Base-by-base conservation (phyloP, 2,797 vertebrate genomes). In the Lophura swinhoii region DNA sequence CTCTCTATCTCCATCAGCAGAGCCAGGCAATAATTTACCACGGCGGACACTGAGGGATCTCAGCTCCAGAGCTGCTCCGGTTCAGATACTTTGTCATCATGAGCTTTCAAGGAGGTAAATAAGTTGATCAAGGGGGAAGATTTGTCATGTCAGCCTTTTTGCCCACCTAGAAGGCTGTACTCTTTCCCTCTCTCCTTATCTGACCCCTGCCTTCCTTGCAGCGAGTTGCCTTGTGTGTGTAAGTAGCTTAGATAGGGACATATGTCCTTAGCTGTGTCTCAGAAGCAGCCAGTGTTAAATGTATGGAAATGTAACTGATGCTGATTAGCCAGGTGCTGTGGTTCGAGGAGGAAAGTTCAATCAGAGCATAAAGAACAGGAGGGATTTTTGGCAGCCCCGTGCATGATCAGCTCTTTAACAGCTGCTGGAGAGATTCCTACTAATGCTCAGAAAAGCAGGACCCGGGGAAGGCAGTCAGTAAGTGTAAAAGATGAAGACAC, bases 81-180 rank as follows among this genome's bases (percentile, higher is more conserved):
- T 96, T 95, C 94, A 87, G 91, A 81, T 76, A 83, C 91, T 97
- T 96, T 96, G 94, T 97, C 96, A 97, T 95, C 83, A 60, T 91
- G 95, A 94, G 94, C 91, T 94, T 96, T 97, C 94, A 78, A 63
- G 80, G 91, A 85, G 89, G 66, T 94, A 95, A 97, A 97, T 97
- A 96, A 96, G 74, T 96, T 96, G 95, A 97, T 97, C 95, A 97
- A 96, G 55, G 68, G 91, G 74, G 60, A 85, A 95, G 88, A 95
- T 97, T 89, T 94, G 90, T 97, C 94, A 88, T 79, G 90, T 92
- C 92, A 86, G 73, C 66, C 14, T 83, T 93, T 95, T 94, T 95
- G 55, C 68, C 84, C 68, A 94, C 78, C 64, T 81, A 87, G 77
- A 81, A 95, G 92, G 51, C 51, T 79, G 46, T 0, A 0, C 41